These are phyloP conservation scores for Agrilus planipennis DNA, from an alignment of 1,140 invertebrate species.

Conservation along the genomic window DNA sequence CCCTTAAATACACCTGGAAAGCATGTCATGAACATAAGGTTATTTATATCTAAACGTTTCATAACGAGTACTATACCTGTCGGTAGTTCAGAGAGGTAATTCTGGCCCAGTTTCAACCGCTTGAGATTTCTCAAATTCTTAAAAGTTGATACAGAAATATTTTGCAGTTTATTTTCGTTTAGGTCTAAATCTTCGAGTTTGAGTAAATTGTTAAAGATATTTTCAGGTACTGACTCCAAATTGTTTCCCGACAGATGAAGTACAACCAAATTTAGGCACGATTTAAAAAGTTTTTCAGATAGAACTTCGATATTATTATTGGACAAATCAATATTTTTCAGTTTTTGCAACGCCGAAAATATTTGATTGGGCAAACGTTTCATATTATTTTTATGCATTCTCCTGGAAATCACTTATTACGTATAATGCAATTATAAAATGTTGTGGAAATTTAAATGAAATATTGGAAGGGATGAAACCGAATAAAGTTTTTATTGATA, in stretches of 20 bases:
- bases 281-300: slow-evolving; percentile 47
- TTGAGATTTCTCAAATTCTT: slow-evolving; percentile 41
- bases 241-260: slow-evolving; percentile 53
- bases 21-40: neutral
- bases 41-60: neutral
- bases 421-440: neutral
- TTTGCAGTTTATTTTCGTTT: slow-evolving; percentile 37
- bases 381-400: slow-evolving; percentile 61
- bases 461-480: no score
- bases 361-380: slow-evolving; percentile 53
- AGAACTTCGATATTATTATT: slow-evolving; percentile 54
- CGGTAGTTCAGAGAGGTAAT: slow-evolving; percentile 34
- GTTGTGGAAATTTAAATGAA: no score
- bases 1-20: slow-evolving; percentile 33
- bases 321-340: slow-evolving; percentile 61
- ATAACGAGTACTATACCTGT: slow-evolving; percentile 14
- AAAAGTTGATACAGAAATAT: slow-evolving; percentile 43
- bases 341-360: slow-evolving; percentile 50
- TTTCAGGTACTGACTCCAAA: slow-evolving; percentile 31
- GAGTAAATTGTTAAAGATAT: slow-evolving; percentile 32
- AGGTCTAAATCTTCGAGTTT: slow-evolving; percentile 40
- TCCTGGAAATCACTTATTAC: slow-evolving; percentile 35
- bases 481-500: no score
- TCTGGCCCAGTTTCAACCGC: slow-evolving; percentile 46
- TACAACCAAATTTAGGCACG: slow-evolving; percentile 47